These are phyloP conservation scores for Enteromius thamalakanensis DNA, from an alignment of 2,797 vertebrate species.

Conservation along the genomic window DNA sequence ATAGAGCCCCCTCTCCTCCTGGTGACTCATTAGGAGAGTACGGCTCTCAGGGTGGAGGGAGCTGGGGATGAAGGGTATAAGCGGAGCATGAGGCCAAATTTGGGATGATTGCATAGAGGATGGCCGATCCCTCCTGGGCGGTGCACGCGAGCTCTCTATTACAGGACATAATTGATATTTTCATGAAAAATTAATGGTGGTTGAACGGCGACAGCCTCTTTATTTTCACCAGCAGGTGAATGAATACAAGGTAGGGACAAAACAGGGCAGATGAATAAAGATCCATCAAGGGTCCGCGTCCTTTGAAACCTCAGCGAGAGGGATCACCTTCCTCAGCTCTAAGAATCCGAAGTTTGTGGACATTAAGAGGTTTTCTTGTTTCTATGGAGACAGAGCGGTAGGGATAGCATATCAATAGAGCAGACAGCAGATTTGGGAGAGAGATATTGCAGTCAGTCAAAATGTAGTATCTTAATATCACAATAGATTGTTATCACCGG, in stretches of 20 bases:
- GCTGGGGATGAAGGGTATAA: slow-evolving; percentile 52
- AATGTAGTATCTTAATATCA: neutral
- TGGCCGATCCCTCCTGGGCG: slow-evolving; percentile 66
- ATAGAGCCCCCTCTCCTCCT: slow-evolving; percentile 79
- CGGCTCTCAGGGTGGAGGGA: slow-evolving; percentile 64
- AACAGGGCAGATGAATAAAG: slow-evolving; percentile 45
- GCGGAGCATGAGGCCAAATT: slow-evolving; percentile 66
- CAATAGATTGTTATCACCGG: neutral
- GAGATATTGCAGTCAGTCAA: slow-evolving; percentile 3
- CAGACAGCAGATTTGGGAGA: neutral
- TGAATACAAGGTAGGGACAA: slow-evolving; percentile 59
- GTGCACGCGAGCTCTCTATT: slow-evolving; percentile 76
- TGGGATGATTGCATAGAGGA: slow-evolving; percentile 75
- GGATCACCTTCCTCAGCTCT: slow-evolving; percentile 1
- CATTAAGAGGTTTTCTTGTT: slow-evolving; percentile 27
- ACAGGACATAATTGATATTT: slow-evolving; percentile 85
- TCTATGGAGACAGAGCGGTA: slow-evolving; percentile 33
- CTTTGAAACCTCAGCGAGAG: slow-evolving; percentile 15
- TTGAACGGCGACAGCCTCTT: slow-evolving; percentile 69
- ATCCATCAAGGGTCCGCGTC: slow-evolving; percentile 35
- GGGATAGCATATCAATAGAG: slow-evolving; percentile 24
- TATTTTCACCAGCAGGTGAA: slow-evolving; percentile 68
- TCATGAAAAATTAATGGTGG: slow-evolving; percentile 76
- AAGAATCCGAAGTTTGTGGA: slow-evolving; percentile 3
- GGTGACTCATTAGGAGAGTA: slow-evolving; percentile 77